Conservation (phyloP, 2,888 invertebrate genomes). For the Protophormia terraenovae region DNA sequence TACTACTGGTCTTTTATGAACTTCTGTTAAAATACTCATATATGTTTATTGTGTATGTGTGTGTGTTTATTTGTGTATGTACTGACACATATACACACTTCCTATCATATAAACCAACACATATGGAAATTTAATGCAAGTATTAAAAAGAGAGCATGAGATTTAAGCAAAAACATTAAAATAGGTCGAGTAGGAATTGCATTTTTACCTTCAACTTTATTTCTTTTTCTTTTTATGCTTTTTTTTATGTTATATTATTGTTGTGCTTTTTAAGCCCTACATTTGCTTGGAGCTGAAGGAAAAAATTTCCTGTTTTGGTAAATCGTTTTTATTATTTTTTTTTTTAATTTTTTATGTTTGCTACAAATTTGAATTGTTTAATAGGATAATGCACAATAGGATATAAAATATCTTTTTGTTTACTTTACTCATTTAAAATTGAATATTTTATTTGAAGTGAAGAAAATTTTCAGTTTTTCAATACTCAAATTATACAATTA, state of each 20-base stretch:
- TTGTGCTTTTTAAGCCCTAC: not conserved
- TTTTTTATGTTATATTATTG: not conserved
- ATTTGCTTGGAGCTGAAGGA: not conserved
- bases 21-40: slow-evolving; percentile 32
- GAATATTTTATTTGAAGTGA: no score
- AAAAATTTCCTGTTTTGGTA: slow-evolving; percentile 30
- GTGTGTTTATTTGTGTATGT: not conserved
- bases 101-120: not conserved
- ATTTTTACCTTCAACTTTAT: slow-evolving; percentile 55
- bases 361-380: no score
- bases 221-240: slow-evolving; percentile 21
- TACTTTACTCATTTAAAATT: no score
- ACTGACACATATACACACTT: not conserved
- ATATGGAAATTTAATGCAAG: slow-evolving; percentile 17
- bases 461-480: no score
- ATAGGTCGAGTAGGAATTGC: slow-evolving; percentile 49
- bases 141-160: not conserved
- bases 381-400: not conserved
- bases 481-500: no score
- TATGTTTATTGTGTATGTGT: not conserved
- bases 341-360: not conserved
- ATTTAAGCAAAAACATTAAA: not conserved
- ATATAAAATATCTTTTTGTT: not conserved
- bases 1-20: slow-evolving; percentile 46
- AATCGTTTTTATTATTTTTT: not conserved